Evolutionary conservation across 2,797 vertebrate genomes (phyloP).

Genomic region (Helicolenus hilgendorfi): DNA sequence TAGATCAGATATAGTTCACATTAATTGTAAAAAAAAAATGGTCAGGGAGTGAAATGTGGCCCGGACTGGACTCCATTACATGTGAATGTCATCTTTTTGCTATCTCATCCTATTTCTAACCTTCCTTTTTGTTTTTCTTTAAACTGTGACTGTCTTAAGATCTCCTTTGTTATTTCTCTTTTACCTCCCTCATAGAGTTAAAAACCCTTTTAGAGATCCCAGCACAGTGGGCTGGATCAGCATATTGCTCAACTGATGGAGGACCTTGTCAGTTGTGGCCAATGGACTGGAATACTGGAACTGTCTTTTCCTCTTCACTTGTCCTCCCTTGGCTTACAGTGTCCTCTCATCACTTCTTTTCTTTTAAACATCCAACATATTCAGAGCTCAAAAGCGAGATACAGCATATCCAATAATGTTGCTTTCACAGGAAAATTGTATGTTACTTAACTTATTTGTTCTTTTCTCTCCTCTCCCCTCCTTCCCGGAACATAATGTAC

Average conservation of each 20-base stretch:
- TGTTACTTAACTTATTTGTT: not conserved
- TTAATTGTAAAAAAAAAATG: not conserved
- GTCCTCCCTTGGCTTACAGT: conserved; percentile 19
- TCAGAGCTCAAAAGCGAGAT: not conserved
- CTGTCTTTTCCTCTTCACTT: conserved; percentile 37
- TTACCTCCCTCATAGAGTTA: not conserved
- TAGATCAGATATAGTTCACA: not conserved
- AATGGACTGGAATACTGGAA: conserved; percentile 57
- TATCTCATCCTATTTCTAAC: not conserved
- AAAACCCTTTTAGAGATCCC: conserved; percentile 3
- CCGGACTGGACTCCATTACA: not conserved
- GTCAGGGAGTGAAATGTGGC: not conserved
- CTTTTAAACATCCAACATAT: not conserved
- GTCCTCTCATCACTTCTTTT: not conserved
- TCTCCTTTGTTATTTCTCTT: not conserved
- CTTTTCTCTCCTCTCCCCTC: not conserved
- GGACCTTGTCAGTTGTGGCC: conserved; percentile 54
- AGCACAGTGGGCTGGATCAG: conserved; percentile 39
- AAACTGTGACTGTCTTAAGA: not conserved
- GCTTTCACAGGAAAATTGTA: conserved; percentile 1
- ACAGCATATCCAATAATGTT: not conserved
- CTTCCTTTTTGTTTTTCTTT: not conserved
- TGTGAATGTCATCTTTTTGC: not conserved
- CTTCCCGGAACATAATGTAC: not conserved
- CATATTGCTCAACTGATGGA: conserved; percentile 48